Percentiles rank a stretch among this genome's conserved stretches.
Evolutionary conservation across 2,113 vertebrate genomes (phyloP).

Genomic region (Leucosticte australis): DNA sequence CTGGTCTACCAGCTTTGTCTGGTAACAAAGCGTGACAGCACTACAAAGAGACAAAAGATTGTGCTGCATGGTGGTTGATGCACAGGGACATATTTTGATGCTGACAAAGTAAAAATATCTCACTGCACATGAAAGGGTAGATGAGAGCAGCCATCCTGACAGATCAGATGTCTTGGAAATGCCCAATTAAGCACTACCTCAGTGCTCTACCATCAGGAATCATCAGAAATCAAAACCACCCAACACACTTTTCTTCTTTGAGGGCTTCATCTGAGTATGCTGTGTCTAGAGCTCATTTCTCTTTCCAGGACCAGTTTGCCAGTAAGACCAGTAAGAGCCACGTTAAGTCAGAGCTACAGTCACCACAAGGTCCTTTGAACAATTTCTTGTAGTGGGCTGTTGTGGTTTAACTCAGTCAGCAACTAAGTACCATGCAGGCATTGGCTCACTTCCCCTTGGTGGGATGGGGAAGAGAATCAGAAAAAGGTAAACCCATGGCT

Average conservation of each 20-base stretch:
- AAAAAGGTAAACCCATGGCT: background rate
- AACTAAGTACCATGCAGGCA: background rate
- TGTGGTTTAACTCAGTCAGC: background rate
- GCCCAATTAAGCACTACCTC: background rate
- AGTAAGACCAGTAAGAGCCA: background rate
- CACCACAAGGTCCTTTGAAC: background rate
- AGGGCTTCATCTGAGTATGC: background rate
- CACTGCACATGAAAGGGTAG: background rate
- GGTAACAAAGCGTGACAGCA: background rate
- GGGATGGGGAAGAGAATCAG: background rate
- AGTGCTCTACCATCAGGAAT: background rate
- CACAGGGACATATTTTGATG: background rate
- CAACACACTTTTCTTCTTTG: background rate
- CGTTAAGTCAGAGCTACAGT: background rate
- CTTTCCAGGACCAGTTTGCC: background rate
- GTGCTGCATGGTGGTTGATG: background rate
- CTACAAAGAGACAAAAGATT: background rate
- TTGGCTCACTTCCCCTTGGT: background rate
- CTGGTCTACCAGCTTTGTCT: background rate
- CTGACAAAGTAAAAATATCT: background rate
- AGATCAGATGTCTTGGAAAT: background rate
- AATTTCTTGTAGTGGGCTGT: background rate
- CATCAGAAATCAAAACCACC: background rate
- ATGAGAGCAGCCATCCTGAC: background rate
- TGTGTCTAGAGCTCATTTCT: background rate